Percentiles rank a stretch among this genome's conserved stretches.
Conservation (phyloP, 2,797 vertebrate species). For the Paramormyrops hopkinsi region DNA sequence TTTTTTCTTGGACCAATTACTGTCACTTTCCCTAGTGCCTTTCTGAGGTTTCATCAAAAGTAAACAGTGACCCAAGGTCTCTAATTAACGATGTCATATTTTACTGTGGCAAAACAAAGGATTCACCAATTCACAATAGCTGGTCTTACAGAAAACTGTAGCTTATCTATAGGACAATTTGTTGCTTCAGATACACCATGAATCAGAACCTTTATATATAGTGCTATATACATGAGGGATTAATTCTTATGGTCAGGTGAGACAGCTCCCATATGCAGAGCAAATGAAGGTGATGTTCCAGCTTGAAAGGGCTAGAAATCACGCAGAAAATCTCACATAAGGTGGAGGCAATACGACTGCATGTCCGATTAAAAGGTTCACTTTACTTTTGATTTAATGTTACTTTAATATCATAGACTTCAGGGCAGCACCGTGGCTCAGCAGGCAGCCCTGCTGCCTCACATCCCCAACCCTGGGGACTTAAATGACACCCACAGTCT, state of each 20-base stretch:
- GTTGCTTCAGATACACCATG: neutral
- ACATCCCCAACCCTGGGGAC: neutral
- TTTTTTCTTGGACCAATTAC: neutral
- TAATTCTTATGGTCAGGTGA: neutral
- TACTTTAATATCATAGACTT: neutral
- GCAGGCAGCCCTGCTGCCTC: neutral
- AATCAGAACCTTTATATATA: neutral
- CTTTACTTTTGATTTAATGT: neutral
- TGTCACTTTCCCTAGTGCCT: neutral
- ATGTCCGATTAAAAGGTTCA: neutral
- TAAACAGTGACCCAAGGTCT: neutral
- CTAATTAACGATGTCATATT: neutral
- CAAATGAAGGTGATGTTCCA: neutral
- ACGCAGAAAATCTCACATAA: neutral
- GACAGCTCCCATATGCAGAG: neutral
- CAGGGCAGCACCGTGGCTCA: neutral
- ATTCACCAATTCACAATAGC: neutral
- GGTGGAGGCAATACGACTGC: neutral
- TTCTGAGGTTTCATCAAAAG: neutral
- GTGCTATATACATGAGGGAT: neutral
- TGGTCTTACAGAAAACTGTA: neutral
- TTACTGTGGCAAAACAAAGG: neutral
- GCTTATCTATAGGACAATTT: neutral
- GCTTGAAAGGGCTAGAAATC: neutral
- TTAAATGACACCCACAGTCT: neutral